Percentiles rank a stretch among this genome's conserved stretches.
These are phyloP conservation scores for Maconellicoccus hirsutus DNA, from an alignment of 1,140 invertebrate genomes.

Conservation along the genomic window DNA sequence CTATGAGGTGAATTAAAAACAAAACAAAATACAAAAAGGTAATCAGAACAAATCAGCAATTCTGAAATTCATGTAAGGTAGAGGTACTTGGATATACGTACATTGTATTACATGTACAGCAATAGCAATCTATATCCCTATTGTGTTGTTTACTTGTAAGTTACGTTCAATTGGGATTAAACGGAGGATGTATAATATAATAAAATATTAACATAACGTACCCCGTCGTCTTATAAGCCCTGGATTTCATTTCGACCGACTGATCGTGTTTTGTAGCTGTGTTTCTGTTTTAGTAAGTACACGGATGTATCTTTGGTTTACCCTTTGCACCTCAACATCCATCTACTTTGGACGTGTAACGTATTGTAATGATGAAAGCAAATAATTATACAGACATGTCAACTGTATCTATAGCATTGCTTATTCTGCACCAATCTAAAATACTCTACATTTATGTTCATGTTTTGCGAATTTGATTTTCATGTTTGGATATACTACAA, in stretches of 20 bases:
- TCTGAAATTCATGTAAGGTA: too few relatives aligned
- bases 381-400: background rate
- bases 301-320: background rate
- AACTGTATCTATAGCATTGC: background rate
- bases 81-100: too few relatives aligned
- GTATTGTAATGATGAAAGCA: background rate
- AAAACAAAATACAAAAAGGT: too few relatives aligned
- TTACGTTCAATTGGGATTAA: conserved; percentile 9
- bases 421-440: background rate
- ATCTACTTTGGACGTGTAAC: background rate
- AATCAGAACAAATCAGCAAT: too few relatives aligned
- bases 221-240: background rate
- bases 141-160: background rate
- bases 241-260: background rate
- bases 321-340: background rate
- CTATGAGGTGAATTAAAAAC: too few relatives aligned
- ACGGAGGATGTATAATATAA: background rate
- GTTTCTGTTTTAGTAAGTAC: background rate
- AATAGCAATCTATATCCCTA: background rate
- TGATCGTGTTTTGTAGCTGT: background rate
- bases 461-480: too few relatives aligned
- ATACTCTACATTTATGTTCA: background rate
- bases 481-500: too few relatives aligned
- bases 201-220: conserved; percentile 5
- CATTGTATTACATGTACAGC: too few relatives aligned